phyloP scores from a whole-genome alignment of 1,140 invertebrate species.

The Platyura marginata region DNA sequence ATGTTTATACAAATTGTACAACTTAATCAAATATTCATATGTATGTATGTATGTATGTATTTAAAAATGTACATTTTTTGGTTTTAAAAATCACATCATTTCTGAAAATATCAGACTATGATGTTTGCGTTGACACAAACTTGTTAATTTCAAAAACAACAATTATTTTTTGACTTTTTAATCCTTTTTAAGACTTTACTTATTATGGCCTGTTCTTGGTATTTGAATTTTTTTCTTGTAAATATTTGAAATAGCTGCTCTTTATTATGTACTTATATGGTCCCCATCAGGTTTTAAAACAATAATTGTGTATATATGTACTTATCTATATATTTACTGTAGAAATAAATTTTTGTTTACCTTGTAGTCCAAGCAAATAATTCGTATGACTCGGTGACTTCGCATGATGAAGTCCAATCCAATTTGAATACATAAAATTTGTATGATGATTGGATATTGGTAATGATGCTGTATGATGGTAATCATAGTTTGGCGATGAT shows the following conservation, averaged over 20 bases:
- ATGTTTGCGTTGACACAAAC: background rate
- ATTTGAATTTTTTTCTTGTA: background rate
- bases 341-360: slow-evolving; percentile 8
- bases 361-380: slow-evolving; percentile 8
- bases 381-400: slow-evolving; percentile 4
- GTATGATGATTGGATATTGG: background rate
- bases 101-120: too few species aligned
- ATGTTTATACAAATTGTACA: too few species aligned
- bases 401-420: slow-evolving; percentile 5
- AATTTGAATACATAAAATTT: slow-evolving; percentile 6
- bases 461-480: background rate
- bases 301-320: background rate
- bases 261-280: background rate
- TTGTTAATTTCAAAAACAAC: background rate
- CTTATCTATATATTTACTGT: background rate
- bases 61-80: too few species aligned
- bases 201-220: background rate
- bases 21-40: too few species aligned
- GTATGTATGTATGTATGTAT: too few species aligned
- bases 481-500: background rate
- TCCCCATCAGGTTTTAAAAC: background rate
- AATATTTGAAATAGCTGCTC: background rate
- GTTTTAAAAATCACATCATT: too few species aligned
- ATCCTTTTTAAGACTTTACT: background rate
- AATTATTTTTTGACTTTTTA: background rate